Evolutionary conservation across 2,888 invertebrate species (phyloP), one percentile per base, ranked within the genome.

Genomic region (Papilio demoleus): DNA sequence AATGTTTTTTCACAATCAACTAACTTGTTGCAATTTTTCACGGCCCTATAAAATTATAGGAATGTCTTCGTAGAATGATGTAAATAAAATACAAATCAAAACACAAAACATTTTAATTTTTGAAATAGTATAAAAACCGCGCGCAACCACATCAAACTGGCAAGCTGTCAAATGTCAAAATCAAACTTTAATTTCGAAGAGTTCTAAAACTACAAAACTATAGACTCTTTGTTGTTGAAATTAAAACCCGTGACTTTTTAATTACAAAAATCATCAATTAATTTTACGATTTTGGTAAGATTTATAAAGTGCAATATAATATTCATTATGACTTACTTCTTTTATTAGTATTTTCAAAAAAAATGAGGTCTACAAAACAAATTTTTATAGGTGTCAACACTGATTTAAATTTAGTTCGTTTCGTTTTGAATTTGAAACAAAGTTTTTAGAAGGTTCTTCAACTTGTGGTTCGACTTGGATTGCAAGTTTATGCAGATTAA

Each of bases 351-450:
- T 22, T 22, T 9, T 24, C 2, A 9, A 27, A 56, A 31, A 31
- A 27, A 9, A 56, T 31, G 31, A 17, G 17, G 8, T 4, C 9
- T 1, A 2, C n/a, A 31, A 56, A 11, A n/a, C 4, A 2, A 6
- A 8, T 5, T 1, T 53, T 53, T 53, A 9, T 56, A 31, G 17
- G 27, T 66, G 60, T 12, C 62, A 62, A 42, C 64, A 59, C 31
- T 11, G 11, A 27, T 64, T 68, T 12, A 50, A 68, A 68, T 64
- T 68, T 64, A 17, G 47, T 64, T 64, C 68, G 68, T 68, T 68
- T 53, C 36, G 14, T 27, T 70, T 38, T 27, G 19, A 14, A 42
- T 36, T 65, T 47, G 22, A 27, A 42, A 11, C 12, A 27, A 24
- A 5, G 19, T 50, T 24, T 34, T 40, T 22, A 12, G 5, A 11